Percentiles rank a stretch among this genome's conserved stretches.
These are phyloP conservation scores for Halesus radiatus DNA, from an alignment of 1,140 invertebrate genomes.

Conservation along the genomic window DNA sequence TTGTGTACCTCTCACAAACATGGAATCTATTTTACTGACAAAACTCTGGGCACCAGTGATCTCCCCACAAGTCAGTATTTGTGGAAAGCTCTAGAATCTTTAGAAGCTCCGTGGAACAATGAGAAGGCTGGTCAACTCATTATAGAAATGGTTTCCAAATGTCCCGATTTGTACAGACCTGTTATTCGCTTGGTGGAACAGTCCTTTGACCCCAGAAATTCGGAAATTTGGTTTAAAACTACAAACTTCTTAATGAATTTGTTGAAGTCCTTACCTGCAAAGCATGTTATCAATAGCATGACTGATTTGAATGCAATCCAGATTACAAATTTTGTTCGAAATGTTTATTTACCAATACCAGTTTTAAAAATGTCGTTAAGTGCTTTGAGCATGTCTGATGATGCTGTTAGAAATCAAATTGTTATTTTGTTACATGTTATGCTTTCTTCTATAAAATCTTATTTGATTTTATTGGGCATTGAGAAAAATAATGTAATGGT, in stretches of 20 bases:
- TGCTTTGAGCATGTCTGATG: slow-evolving; percentile 63
- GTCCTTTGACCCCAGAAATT: slow-evolving; percentile 73
- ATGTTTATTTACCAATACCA: slow-evolving; percentile 67
- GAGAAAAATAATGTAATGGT: slow-evolving; percentile 58
- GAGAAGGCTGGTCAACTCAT: slow-evolving; percentile 75
- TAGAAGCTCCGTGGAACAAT: slow-evolving; percentile 78
- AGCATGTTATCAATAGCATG: slow-evolving; percentile 63
- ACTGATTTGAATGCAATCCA: slow-evolving; percentile 62
- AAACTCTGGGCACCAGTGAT: slow-evolving; percentile 71
- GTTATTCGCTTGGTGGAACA: slow-evolving; percentile 73
- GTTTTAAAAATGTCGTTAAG: slow-evolving; percentile 67
- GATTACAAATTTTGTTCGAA: slow-evolving; percentile 68
- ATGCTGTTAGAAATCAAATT: slow-evolving; percentile 66
- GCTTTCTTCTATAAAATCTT: slow-evolving; percentile 65
- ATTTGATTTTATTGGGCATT: slow-evolving; percentile 62
- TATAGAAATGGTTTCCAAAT: slow-evolving; percentile 75
- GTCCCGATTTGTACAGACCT: slow-evolving; percentile 80
- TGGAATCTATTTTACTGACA: slow-evolving; percentile 79
- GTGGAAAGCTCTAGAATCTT: slow-evolving; percentile 74
- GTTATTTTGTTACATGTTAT: slow-evolving; percentile 68
- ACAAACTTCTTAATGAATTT: slow-evolving; percentile 71
- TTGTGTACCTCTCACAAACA: slow-evolving; percentile 79
- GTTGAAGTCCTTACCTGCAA: slow-evolving; percentile 65
- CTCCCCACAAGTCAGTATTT: slow-evolving; percentile 75
- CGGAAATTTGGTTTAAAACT: slow-evolving; percentile 72